Evolutionary conservation across 2,888 invertebrate genomes (phyloP).

Genomic region (Euzophera pinguis): DNA sequence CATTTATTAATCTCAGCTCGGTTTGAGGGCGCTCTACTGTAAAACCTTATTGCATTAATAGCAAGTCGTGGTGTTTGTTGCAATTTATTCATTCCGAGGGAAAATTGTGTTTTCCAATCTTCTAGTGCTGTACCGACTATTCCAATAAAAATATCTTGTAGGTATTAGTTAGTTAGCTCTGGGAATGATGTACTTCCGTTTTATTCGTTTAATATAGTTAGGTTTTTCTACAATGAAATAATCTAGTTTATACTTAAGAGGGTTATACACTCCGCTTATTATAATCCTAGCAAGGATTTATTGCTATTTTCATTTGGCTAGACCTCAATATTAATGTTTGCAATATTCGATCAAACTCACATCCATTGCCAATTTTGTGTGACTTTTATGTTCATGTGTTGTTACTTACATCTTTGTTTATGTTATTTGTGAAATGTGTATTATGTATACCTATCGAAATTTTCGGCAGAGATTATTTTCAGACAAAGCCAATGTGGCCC

Average conservation of each 20-base stretch:
- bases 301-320: too few relatives aligned
- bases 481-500: slow-evolving; percentile 62
- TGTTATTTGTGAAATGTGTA: neutral
- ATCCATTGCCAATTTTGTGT: neutral
- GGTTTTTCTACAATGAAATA: neutral
- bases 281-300: too few relatives aligned
- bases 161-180: neutral
- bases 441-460: neutral
- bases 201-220: neutral
- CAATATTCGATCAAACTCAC: neutral
- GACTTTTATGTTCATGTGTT: too few relatives aligned
- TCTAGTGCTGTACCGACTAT: neutral
- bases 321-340: too few relatives aligned
- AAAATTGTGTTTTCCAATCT: neutral
- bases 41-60: slow-evolving; percentile 2
- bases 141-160: neutral
- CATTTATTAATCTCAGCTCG: neutral
- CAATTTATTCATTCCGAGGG: slow-evolving; percentile 2
- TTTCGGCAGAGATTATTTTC: slow-evolving; percentile 19
- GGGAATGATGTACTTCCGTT: neutral
- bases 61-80: neutral
- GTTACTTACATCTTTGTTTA: neutral
- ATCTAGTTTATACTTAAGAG: too few relatives aligned
- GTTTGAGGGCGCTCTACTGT: neutral
- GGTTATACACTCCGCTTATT: too few relatives aligned